Conservation (phyloP, 2,797 vertebrate genomes). For the Rhinatrema bivittatum region DNA sequence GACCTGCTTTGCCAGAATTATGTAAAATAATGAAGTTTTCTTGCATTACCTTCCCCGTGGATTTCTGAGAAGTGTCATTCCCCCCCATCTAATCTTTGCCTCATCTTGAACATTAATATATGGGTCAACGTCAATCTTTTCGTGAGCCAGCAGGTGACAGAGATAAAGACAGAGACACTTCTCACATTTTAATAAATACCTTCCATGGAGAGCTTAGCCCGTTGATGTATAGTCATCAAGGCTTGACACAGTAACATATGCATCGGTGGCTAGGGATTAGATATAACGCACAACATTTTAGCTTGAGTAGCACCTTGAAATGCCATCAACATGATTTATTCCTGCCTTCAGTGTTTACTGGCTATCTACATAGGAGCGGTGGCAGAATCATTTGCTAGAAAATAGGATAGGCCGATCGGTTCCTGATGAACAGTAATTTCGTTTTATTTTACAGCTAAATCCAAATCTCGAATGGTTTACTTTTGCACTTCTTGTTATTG, state of each 20-base stretch:
- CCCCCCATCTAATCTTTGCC: constrained; percentile 1
- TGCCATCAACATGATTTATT: constrained; percentile 9
- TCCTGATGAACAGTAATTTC: constrained; percentile 15
- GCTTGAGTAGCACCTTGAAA: constrained; percentile 13
- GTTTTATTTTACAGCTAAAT: constrained; percentile 21
- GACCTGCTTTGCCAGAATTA: constrained; percentile 12
- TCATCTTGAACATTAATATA: neutral
- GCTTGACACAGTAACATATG: neutral
- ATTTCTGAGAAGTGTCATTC: neutral
- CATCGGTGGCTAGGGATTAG: neutral
- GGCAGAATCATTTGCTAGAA: constrained; percentile 12
- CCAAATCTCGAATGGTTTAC: constrained; percentile 3
- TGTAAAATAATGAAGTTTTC: constrained; percentile 4
- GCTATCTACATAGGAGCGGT: constrained; percentile 7
- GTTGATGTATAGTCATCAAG: neutral
- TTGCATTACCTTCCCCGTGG: neutral
- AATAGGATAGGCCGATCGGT: neutral
- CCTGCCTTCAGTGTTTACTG: constrained; percentile 4
- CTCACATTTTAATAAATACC: constrained; percentile 2
- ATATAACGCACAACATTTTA: neutral
- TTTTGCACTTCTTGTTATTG: constrained; percentile 1
- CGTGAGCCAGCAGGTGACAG: neutral
- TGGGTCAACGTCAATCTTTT: neutral
- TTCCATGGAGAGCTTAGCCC: constrained; percentile 9
- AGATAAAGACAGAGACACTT: neutral